Evolutionary conservation across 2,888 invertebrate species (phyloP).

Genomic region (Acrobasis suavella): DNA sequence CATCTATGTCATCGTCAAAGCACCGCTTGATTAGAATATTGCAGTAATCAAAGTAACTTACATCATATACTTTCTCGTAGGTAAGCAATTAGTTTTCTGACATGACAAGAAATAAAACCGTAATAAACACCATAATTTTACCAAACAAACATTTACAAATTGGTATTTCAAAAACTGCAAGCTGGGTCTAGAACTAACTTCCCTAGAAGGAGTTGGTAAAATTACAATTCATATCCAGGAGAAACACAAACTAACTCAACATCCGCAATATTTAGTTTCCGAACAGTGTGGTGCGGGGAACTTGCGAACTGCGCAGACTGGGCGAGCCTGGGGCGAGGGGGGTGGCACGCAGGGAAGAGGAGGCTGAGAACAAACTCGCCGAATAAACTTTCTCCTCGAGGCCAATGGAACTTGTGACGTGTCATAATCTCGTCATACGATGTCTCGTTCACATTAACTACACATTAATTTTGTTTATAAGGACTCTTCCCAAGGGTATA

Average conservation of each 20-base stretch:
- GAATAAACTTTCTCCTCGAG: conserved; percentile 61
- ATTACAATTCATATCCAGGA: conserved; percentile 41
- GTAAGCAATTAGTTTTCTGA: too few relatives aligned
- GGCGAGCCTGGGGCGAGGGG: conserved; percentile 29
- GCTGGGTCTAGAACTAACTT: background rate
- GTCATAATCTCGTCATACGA: conserved; percentile 54
- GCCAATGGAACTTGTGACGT: conserved; percentile 62
- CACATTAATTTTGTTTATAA: background rate
- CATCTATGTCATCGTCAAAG: too few relatives aligned
- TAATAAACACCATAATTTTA: background rate
- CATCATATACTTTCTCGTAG: too few relatives aligned
- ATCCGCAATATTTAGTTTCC: conserved; percentile 48
- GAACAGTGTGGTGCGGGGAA: conserved; percentile 44
- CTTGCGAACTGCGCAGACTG: conserved; percentile 60
- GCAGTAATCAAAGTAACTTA: too few relatives aligned
- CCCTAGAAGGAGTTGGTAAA: conserved; percentile 17
- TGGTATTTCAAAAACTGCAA: background rate
- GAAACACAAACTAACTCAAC: conserved; percentile 39
- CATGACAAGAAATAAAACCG: too few relatives aligned
- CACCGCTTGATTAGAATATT: too few relatives aligned
- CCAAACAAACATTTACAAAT: background rate
- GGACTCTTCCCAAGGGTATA: background rate
- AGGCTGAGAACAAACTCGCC: conserved; percentile 47
- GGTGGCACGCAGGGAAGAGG: conserved; percentile 27
- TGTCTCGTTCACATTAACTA: background rate